Evolutionary conservation across 2,888 invertebrate species (phyloP), one percentile per base, ranked within the genome.

Genomic region (Leptodirus hochenwartii): DNA sequence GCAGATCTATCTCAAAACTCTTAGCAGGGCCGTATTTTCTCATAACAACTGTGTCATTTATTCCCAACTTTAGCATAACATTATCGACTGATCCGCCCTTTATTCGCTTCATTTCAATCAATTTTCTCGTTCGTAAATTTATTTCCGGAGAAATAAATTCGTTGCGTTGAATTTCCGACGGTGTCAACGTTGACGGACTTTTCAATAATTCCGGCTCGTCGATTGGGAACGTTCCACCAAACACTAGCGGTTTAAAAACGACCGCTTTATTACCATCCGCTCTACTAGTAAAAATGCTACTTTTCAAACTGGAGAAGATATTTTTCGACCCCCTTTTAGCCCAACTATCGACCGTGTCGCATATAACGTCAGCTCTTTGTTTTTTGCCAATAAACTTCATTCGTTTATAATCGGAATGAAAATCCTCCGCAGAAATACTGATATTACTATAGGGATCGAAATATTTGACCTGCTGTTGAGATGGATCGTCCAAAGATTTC

Each of bases 141-240:
- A 8, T 20, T 20, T 20, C n/a, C n/a, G n/a, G n/a, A n/a, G n/a
- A n/a, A n/a, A n/a, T n/a, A n/a, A n/a, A n/a, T n/a, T n/a, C n/a
- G n/a, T n/a, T n/a, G n/a, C n/a, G n/a, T n/a, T n/a, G n/a, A n/a
- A n/a, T n/a, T n/a, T n/a, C n/a, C n/a, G n/a, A n/a, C n/a, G n/a
- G n/a, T n/a, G n/a, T n/a, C n/a, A n/a, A n/a, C n/a, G n/a, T n/a
- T n/a, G n/a, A n/a, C n/a, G n/a, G n/a, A n/a, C n/a, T n/a, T n/a
- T n/a, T n/a, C n/a, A n/a, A n/a, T n/a, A n/a, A n/a, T n/a, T n/a
- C n/a, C n/a, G n/a, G 82, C 45, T 66, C 65, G 50, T 84, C 84
- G 39, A 87, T 85, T 4, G 85, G 84, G 61, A 68, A 87, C 3
- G 85, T 87, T 30, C 84, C 84, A 42, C 81, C 80, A 51, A 81